Evolutionary conservation across 2,888 invertebrate genomes (phyloP).

Genomic region (Lasioglossum marginatum): DNA sequence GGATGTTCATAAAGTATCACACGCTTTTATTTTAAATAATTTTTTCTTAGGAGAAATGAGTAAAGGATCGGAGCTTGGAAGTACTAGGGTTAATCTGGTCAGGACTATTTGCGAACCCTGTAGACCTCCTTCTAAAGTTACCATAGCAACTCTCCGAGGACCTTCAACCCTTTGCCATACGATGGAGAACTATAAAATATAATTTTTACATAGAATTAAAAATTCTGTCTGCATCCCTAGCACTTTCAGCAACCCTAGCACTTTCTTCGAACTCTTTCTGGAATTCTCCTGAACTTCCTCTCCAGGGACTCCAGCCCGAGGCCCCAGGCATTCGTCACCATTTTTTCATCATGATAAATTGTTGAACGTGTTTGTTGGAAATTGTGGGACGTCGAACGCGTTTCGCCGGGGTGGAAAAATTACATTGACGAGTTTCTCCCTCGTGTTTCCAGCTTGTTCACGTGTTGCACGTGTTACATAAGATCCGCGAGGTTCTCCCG

Average conservation of each 20-base stretch:
- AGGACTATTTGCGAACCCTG: neutral
- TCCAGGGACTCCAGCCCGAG: neutral
- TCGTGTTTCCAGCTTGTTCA: constrained; percentile 38
- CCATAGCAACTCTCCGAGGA: too few species aligned
- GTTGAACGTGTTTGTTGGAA: neutral
- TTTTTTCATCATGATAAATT: neutral
- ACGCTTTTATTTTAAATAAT: too few species aligned
- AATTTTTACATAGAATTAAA: too few species aligned
- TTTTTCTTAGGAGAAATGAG: too few species aligned
- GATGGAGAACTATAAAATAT: too few species aligned
- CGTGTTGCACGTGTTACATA: constrained; percentile 48
- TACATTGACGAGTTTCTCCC: neutral
- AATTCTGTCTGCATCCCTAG: too few species aligned
- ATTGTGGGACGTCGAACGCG: neutral
- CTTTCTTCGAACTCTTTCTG: neutral
- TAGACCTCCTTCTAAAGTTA: neutral
- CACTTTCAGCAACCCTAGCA: too few species aligned
- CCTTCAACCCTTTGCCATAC: too few species aligned
- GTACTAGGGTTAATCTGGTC: too few species aligned
- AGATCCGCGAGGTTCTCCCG: constrained; percentile 17
- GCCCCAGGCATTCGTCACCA: neutral
- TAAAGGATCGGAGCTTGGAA: too few species aligned
- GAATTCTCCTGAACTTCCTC: neutral
- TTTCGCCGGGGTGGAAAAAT: neutral
- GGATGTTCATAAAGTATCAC: too few species aligned